A percentile compares a stretch with the other conserved stretches of the same genome.
These are phyloP conservation scores for Keiferia lycopersicella DNA, from an alignment of 2,888 invertebrate species.

Conservation along the genomic window DNA sequence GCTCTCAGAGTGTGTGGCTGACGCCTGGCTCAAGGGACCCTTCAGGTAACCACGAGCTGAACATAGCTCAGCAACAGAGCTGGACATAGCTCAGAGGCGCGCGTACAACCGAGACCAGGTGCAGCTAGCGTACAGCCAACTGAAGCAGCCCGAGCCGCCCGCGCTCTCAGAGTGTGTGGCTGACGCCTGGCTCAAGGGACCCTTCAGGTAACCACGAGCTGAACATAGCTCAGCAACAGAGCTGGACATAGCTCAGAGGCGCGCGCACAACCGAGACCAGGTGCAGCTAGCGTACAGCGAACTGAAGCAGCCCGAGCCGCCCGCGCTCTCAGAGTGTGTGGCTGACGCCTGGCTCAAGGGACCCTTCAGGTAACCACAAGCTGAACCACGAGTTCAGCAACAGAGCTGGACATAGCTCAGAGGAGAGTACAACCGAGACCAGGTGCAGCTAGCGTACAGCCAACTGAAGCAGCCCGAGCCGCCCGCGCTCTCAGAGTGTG, in stretches of 20 bases:
- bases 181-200: too few relatives aligned
- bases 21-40: slow-evolving; percentile 86
- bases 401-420: too few relatives aligned
- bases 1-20: slow-evolving; percentile 58
- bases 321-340: slow-evolving; percentile 60
- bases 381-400: neutral
- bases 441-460: too few relatives aligned
- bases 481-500: slow-evolving; percentile 63
- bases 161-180: slow-evolving; percentile 47
- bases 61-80: too few relatives aligned
- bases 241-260: slow-evolving; percentile 49
- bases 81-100: too few relatives aligned
- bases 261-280: too few relatives aligned
- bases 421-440: too few relatives aligned
- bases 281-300: too few relatives aligned
- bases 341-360: slow-evolving; percentile 83
- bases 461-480: slow-evolving; percentile 48
- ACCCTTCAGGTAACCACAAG: slow-evolving; percentile 81
- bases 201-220: too few relatives aligned
- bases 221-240: slow-evolving; percentile 60
- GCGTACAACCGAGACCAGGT: too few relatives aligned
- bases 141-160: slow-evolving; percentile 62
- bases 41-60: slow-evolving; percentile 60
- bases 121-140: too few relatives aligned
- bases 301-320: slow-evolving; percentile 52